Evolutionary conservation across 2,113 vertebrate species (phyloP).

Genomic region (Bubalus kerabau): DNA sequence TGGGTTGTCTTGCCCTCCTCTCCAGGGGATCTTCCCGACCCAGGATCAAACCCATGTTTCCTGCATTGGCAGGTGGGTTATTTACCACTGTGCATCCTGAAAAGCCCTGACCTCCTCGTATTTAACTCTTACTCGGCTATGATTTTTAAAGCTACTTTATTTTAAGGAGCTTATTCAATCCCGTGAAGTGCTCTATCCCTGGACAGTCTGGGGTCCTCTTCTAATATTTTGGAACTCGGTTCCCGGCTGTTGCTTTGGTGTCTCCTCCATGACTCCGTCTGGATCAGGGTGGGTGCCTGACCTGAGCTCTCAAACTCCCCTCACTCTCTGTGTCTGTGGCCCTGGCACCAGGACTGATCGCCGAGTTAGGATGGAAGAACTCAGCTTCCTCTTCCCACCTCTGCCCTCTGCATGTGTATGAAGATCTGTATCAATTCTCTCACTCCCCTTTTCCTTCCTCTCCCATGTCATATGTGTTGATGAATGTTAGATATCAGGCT

Average conservation of each 20-base stretch:
- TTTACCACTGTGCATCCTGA: not conserved
- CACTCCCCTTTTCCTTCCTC: not conserved
- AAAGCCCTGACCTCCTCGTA: not conserved
- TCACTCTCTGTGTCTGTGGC: accelerated
- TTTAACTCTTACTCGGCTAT: not conserved
- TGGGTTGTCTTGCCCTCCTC: not conserved
- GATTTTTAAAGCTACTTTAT: not conserved
- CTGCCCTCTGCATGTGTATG: too few relatives aligned
- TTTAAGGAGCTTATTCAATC: not conserved
- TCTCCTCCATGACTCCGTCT: not conserved
- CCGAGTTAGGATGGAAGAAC: accelerated
- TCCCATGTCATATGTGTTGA: accelerated
- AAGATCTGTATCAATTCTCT: not conserved
- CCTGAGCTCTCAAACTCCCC: not conserved
- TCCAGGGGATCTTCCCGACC: not conserved
- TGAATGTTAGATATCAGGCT: not conserved
- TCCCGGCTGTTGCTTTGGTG: not conserved
- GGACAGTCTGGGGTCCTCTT: not conserved
- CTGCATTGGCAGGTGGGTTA: not conserved
- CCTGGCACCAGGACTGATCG: too few relatives aligned
- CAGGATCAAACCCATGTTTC: not conserved
- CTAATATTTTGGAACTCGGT: not conserved
- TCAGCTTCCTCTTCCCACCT: not conserved
- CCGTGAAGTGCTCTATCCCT: accelerated
- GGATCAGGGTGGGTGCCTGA: too few relatives aligned